phyloP scores from a whole-genome alignment of 2,888 invertebrate species.

The Drosophila sordidula region DNA sequence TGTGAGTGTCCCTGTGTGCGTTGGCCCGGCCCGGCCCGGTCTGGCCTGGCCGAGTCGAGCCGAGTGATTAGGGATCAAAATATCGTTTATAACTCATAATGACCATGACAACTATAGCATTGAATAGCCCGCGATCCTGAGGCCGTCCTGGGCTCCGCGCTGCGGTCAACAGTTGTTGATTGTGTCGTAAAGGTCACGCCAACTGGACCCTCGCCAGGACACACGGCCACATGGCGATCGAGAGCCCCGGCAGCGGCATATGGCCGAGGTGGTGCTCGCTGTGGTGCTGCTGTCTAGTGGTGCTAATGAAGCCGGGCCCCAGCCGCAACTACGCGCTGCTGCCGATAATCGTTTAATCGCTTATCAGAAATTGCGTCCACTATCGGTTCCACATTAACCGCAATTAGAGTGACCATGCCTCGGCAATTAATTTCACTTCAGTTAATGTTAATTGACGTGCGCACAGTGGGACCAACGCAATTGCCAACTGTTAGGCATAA shows the following conservation, averaged over 20 bases:
- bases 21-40: too few relatives aligned
- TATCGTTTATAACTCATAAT: constrained; percentile 77
- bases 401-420: constrained; percentile 67
- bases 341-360: constrained; percentile 69
- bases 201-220: constrained; percentile 31
- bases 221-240: constrained; percentile 57
- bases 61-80: constrained; percentile 77
- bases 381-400: constrained; percentile 71
- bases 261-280: constrained; percentile 29
- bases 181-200: constrained; percentile 53
- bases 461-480: constrained; percentile 39
- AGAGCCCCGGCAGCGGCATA: constrained; percentile 46
- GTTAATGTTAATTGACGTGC: constrained; percentile 65
- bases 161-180: constrained; percentile 64
- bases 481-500: background rate
- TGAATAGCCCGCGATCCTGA: constrained; percentile 28
- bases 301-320: constrained; percentile 35
- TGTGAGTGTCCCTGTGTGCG: constrained; percentile 46
- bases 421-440: constrained; percentile 72
- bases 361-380: constrained; percentile 57
- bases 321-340: constrained; percentile 28
- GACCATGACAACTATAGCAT: constrained; percentile 72
- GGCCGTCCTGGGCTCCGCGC: background rate
- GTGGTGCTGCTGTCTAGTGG: background rate
- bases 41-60: constrained; percentile 21